phyloP scores from a whole-genome alignment of 2,797 vertebrate genomes.

The Florisuga fusca region DNA sequence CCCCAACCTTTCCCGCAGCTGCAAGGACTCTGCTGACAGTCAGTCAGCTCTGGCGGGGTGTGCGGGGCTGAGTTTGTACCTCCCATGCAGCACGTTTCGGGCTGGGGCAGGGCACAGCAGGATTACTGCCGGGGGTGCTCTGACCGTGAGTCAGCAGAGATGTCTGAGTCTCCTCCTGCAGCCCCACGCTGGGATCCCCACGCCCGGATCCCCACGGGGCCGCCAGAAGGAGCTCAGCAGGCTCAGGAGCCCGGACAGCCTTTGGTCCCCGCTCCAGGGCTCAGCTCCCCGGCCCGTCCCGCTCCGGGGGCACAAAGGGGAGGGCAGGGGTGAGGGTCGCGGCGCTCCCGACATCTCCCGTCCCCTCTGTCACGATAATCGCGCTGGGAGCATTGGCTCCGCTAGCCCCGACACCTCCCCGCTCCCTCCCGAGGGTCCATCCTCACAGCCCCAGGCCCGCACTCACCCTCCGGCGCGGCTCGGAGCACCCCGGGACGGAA shows the following conservation, averaged over 20 bases:
- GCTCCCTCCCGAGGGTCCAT: no score
- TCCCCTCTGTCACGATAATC: rapidly evolving
- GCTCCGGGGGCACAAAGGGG: no score
- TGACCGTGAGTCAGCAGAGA: neutral
- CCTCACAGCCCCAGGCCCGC: neutral
- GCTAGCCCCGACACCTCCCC: neutral
- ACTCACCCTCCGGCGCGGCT: neutral
- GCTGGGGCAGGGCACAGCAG: neutral
- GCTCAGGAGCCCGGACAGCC: neutral
- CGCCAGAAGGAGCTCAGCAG: rapidly evolving
- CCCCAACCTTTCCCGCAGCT: neutral
- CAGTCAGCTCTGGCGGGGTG: rapidly evolving
- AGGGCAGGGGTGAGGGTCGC: rapidly evolving
- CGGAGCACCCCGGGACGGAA: neutral
- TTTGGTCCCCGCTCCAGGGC: neutral
- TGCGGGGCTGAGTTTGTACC: rapidly evolving
- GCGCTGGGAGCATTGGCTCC: neutral
- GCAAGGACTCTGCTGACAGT: neutral
- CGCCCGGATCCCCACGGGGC: rapidly evolving
- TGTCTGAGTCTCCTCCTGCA: neutral
- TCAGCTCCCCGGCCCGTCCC: neutral
- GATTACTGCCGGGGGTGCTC: neutral
- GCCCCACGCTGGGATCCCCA: neutral
- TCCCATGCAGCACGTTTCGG: neutral
- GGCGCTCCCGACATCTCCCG: rapidly evolving